Evolutionary conservation across 2,888 invertebrate species (phyloP), one percentile per base, ranked within the genome.

Genomic region (Lochmaea capreae): DNA sequence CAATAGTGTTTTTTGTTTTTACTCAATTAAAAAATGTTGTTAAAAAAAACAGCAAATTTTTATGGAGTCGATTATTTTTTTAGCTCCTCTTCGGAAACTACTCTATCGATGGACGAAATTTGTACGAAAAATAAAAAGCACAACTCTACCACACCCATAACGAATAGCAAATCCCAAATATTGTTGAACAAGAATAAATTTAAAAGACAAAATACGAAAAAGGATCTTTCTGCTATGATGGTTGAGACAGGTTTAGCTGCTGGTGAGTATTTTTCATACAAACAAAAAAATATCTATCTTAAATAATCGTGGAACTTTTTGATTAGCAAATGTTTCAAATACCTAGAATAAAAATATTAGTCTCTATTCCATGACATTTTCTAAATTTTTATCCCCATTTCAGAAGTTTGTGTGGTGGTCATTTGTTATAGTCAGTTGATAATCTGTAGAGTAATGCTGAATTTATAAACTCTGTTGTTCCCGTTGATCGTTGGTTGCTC

Each of bases 31-130:
- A n/a, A n/a, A n/a, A n/a, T n/a, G n/a, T n/a, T n/a, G n/a, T n/a
- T n/a, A n/a, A 39, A 39, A 33, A 39, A 39, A 39, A 39, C 33
- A 39, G 0, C 33, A 39, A 33, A 8, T 39, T 8, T 39, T 39
- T 61, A 14, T 26, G 16, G 14, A 18, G 2, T n/a, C 14, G 12
- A 12, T 62, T 63, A 16, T 6, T 46, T 26, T 66, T 67, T 67
- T 26, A 67, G 67, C 12, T 58, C 46, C 12, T 58, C 67, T 4
- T 67, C 67, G 1, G 59, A 46, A 26, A 67, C 58, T 4, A 59
- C 59, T 42, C 3, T 59, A 67, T 57, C 57, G 3, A n/a, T 22
- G 1, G 67, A 67, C 16, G 67, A 67, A 42, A 39, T 18, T 33
- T 58, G n/a, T 11, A 12, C 58, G 43, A 58, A 67, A 43, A 67